These are phyloP conservation scores for Palythoa heliodiscus DNA, from an alignment of 92 coral and sea anemone genomes.

Conservation along the genomic window DNA sequence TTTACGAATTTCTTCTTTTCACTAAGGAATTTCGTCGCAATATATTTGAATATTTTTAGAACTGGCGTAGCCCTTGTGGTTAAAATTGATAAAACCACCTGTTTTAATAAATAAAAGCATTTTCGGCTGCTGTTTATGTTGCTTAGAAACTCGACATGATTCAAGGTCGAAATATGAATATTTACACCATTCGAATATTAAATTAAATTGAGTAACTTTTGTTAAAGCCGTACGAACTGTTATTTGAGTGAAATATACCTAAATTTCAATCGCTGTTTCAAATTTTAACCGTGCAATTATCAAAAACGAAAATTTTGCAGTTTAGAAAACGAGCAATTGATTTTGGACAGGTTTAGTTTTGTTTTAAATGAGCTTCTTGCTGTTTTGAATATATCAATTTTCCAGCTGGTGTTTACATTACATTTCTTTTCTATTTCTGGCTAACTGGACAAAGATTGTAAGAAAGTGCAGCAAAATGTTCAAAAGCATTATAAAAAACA, in stretches of 20 bases:
- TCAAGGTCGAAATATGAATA: neutral
- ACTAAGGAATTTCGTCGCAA: neutral
- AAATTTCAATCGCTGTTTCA: neutral
- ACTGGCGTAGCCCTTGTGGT: slow-evolving; percentile 26
- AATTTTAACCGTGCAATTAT: neutral
- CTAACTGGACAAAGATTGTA: neutral
- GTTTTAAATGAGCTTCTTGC: neutral
- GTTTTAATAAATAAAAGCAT: slow-evolving; percentile 21
- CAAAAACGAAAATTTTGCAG: neutral
- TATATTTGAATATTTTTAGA: slow-evolving; percentile 28
- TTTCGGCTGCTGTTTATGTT: slow-evolving; percentile 14
- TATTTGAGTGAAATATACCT: neutral
- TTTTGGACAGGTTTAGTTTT: neutral
- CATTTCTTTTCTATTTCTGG: neutral
- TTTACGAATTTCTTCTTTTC: neutral
- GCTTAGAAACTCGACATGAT: slow-evolving; percentile 18
- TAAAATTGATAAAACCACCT: slow-evolving; percentile 21
- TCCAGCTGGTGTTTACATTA: neutral
- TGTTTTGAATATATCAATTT: neutral
- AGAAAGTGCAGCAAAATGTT: neutral
- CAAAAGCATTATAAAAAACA: no score
- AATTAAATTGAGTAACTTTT: neutral
- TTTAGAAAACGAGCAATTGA: neutral
- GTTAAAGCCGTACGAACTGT: neutral
- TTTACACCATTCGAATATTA: neutral